These are phyloP conservation scores for Drosophila rhopaloa DNA, from an alignment of 1,140 invertebrate species.

Conservation along the genomic window DNA sequence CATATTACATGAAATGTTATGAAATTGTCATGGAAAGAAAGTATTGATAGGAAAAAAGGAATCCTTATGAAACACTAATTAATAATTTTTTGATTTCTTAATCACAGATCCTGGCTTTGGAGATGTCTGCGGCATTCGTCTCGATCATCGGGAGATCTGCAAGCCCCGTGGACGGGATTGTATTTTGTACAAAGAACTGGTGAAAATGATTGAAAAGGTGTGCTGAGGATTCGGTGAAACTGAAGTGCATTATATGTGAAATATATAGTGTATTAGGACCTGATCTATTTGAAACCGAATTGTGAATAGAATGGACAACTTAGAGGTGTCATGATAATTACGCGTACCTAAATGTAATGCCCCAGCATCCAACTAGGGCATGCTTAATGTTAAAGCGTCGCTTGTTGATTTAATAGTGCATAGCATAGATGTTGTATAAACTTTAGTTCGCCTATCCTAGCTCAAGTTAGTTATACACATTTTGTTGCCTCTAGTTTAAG, in stretches of 20 bases:
- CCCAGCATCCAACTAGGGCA: conserved; percentile 13
- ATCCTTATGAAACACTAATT: background rate
- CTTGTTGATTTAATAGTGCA: conserved; percentile 48
- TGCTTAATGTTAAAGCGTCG: conserved; percentile 29
- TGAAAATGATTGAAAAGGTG: conserved; percentile 86
- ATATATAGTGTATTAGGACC: conserved; percentile 38
- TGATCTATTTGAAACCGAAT: conserved; percentile 59
- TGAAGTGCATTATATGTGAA: conserved; percentile 14
- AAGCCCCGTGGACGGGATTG: conserved; percentile 88
- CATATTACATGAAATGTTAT: background rate
- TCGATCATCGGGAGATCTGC: conserved; percentile 90
- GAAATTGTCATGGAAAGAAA: too few relatives aligned
- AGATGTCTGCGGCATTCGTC: conserved; percentile 87
- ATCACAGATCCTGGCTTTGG: conserved; percentile 88
- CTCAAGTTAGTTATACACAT: conserved; percentile 29
- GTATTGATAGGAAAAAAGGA: background rate
- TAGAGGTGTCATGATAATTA: conserved; percentile 57
- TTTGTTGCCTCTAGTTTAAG: conserved; percentile 43
- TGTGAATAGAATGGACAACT: conserved; percentile 69
- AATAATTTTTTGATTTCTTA: background rate
- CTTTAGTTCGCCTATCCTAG: conserved; percentile 28
- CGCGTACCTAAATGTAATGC: conserved; percentile 59
- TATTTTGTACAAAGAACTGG: conserved; percentile 88
- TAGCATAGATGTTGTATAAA: conserved; percentile 48
- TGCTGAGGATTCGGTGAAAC: conserved; percentile 49